These are phyloP conservation scores for Masticophis lateralis DNA, from an alignment of 2,797 vertebrate genomes.

Conservation along the genomic window DNA sequence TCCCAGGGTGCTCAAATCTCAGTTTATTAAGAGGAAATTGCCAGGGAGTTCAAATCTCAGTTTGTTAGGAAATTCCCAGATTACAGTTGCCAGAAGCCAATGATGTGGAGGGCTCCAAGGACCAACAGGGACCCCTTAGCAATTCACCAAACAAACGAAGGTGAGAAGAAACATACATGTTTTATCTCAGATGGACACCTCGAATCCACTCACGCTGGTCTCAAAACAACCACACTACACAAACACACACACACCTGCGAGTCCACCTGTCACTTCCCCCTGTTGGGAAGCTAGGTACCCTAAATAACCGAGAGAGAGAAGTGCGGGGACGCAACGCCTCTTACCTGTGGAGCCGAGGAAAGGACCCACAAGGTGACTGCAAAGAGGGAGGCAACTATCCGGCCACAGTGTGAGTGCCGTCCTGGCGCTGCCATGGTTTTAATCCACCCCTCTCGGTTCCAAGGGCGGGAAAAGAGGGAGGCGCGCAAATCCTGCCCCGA, in stretches of 20 bases:
- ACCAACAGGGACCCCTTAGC: neutral
- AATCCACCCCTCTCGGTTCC: neutral
- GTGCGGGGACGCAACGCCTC: neutral
- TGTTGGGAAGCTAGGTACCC: neutral
- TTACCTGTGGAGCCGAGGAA: conserved; percentile 56
- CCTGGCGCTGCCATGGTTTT: conserved; percentile 33
- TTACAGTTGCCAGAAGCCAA: neutral
- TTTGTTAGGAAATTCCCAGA: neutral
- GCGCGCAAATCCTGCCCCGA: neutral
- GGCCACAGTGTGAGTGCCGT: neutral
- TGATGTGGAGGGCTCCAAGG: neutral
- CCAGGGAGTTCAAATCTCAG: neutral
- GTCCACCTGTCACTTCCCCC: neutral
- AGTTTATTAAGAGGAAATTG: neutral
- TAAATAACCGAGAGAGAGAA: neutral
- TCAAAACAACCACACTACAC: neutral
- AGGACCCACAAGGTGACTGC: conserved; percentile 51
- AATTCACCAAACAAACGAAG: neutral
- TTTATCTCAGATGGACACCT: neutral
- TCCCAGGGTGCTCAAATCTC: neutral
- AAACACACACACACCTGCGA: no score
- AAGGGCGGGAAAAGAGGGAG: conserved; percentile 6
- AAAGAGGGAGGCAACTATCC: conserved; percentile 34
- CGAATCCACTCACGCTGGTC: neutral
- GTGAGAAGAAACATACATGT: neutral